Evolutionary conservation across 2,797 vertebrate species (phyloP).

Genomic region (Pseudomugil gertrudae): DNA sequence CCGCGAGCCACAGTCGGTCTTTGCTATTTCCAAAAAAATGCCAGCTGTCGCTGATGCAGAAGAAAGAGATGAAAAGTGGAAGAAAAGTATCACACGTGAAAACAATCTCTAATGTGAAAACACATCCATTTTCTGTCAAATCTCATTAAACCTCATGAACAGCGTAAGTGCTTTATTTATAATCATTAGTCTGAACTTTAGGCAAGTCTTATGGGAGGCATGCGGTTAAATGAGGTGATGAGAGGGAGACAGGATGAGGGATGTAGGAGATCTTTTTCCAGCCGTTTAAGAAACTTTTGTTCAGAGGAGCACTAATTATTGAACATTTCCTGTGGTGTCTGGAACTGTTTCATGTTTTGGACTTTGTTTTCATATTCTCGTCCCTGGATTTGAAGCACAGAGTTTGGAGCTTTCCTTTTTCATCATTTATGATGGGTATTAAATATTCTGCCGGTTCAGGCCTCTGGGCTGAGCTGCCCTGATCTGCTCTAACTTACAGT

Average conservation of each 20-base stretch:
- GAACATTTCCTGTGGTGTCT: not conserved
- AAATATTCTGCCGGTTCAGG: constrained; percentile 64
- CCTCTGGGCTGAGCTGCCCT: constrained; percentile 32
- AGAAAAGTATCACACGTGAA: constrained; percentile 14
- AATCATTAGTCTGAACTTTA: constrained; percentile 26
- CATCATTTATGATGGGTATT: constrained; percentile 50
- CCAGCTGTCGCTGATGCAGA: constrained; percentile 14
- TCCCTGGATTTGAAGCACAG: constrained; percentile 12
- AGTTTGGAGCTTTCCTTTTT: constrained; percentile 28
- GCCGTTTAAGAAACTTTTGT: constrained; percentile 17
- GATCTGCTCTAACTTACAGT: constrained; percentile 53
- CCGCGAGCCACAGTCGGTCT: constrained; percentile 30
- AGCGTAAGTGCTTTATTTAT: constrained; percentile 21
- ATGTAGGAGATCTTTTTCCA: constrained; percentile 35
- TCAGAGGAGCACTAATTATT: not conserved
- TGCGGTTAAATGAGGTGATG: constrained; percentile 33
- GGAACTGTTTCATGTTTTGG: not conserved
- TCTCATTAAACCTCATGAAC: constrained; percentile 27
- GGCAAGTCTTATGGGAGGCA: constrained; percentile 7
- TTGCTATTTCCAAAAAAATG: constrained; percentile 25
- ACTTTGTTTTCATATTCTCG: constrained; percentile 34
- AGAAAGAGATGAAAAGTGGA: constrained; percentile 19
- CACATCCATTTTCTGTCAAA: constrained; percentile 14
- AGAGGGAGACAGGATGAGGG: constrained; percentile 9
- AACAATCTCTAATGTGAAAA: constrained; percentile 5